Evolutionary conservation across 1,140 invertebrate species (phyloP).

Genomic region (Penaeus chinensis): DNA sequence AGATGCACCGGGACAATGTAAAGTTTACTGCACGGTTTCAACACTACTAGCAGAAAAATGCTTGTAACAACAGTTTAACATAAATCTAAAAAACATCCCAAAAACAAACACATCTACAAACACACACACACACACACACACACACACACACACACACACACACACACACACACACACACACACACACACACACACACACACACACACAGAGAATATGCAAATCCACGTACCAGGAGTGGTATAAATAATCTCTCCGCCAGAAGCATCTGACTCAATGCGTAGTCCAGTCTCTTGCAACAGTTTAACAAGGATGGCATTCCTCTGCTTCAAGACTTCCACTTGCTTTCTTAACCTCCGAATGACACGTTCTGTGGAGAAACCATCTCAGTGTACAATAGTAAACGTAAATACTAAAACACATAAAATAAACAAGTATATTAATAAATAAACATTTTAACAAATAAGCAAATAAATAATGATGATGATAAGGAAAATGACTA

Average conservation of each 20-base stretch:
- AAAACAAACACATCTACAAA: no score
- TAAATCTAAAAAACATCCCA: no score
- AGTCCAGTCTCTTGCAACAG: conserved; percentile 48
- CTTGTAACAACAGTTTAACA: no score
- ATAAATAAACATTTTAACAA: no score
- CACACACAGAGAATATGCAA: neutral
- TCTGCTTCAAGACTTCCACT: conserved; percentile 35
- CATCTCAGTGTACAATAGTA: neutral
- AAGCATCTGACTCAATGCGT: conserved; percentile 21
- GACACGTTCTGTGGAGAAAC: conserved; percentile 34
- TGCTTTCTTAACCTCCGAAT: conserved; percentile 37
- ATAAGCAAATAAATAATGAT: no score
- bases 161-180: neutral
- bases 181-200: neutral
- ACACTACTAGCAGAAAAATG: no score
- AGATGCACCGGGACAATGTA: no score
- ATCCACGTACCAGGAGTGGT: conserved; percentile 41
- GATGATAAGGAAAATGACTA: no score
- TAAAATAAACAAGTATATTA: no score
- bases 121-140: no score
- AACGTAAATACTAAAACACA: neutral
- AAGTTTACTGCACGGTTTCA: no score
- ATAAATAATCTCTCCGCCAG: conserved; percentile 29
- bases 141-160: no score
- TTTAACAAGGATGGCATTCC: conserved; percentile 43